phyloP scores from a whole-genome alignment of 2,888 invertebrate species.

The Eupithecia subumbrata region DNA sequence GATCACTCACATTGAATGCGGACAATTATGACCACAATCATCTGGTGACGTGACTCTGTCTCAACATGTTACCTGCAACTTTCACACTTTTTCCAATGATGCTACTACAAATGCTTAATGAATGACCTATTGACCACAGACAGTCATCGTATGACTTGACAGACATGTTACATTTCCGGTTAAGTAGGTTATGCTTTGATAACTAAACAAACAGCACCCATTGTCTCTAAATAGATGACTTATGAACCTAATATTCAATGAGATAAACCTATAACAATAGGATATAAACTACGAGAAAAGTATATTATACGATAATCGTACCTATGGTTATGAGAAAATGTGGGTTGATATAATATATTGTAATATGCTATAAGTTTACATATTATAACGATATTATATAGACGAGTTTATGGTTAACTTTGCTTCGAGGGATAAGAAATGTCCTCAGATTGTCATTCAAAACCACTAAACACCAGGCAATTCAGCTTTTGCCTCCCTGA shows the following conservation, averaged over 20 bases:
- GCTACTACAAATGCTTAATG: neutral
- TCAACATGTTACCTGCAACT: neutral
- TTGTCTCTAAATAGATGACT: slow-evolving; percentile 38
- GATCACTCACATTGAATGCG: neutral
- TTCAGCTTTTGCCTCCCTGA: neutral
- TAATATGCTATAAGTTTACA: neutral
- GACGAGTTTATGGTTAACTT: neutral
- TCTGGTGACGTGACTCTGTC: neutral
- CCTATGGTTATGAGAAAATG: slow-evolving; percentile 23
- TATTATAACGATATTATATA: neutral
- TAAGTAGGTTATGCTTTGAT: slow-evolving; percentile 31
- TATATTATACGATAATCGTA: slow-evolving; percentile 31
- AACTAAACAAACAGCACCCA: slow-evolving; percentile 36
- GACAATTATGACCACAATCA: neutral
- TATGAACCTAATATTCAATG: slow-evolving; percentile 39
- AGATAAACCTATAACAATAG: slow-evolving; percentile 40
- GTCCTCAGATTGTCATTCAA: neutral
- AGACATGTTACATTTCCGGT: slow-evolving; percentile 33
- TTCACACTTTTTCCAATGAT: neutral
- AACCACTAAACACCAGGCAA: neutral
- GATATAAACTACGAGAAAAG: slow-evolving; percentile 31
- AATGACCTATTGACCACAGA: neutral
- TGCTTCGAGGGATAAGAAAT: neutral
- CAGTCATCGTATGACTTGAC: slow-evolving; percentile 12
- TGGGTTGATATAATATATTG: neutral